Evolutionary conservation across 2,888 invertebrate genomes (phyloP).

Genomic region (Drosophila paramelanica): DNA sequence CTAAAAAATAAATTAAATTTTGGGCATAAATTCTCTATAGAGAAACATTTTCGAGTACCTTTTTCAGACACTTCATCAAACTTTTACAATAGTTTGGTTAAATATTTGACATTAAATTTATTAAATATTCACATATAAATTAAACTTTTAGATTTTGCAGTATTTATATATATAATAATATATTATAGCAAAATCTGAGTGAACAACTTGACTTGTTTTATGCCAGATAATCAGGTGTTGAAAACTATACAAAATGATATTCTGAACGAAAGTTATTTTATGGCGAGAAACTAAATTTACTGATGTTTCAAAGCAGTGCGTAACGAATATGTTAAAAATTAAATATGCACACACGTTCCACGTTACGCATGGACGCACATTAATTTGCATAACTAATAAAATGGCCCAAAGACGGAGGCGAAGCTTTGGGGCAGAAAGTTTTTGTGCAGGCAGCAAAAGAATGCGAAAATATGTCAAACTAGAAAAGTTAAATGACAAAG

Average conservation of each 20-base stretch:
- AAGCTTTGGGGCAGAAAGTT: constrained; percentile 43
- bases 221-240: background rate
- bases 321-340: constrained; percentile 47
- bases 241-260: constrained; percentile 7
- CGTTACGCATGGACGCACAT: constrained; percentile 71
- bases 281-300: background rate
- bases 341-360: constrained; percentile 67
- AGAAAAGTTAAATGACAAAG: constrained; percentile 67
- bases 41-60: background rate
- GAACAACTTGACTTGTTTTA: constrained; percentile 1
- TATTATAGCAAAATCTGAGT: too few species aligned
- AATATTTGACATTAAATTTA: background rate
- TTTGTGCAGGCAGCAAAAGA: constrained; percentile 40
- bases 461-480: constrained; percentile 71
- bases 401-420: constrained; percentile 26
- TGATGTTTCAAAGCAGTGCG: constrained; percentile 4
- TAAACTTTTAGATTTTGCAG: background rate
- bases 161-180: too few species aligned
- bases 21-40: too few species aligned
- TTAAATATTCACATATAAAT: background rate
- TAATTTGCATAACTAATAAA: constrained; percentile 81
- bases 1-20: background rate
- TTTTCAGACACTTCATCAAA: too few species aligned
- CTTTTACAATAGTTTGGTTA: too few species aligned
- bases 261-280: background rate